phyloP scores from a whole-genome alignment of 2,797 vertebrate genomes.

The Arremon brunneinucha region DNA sequence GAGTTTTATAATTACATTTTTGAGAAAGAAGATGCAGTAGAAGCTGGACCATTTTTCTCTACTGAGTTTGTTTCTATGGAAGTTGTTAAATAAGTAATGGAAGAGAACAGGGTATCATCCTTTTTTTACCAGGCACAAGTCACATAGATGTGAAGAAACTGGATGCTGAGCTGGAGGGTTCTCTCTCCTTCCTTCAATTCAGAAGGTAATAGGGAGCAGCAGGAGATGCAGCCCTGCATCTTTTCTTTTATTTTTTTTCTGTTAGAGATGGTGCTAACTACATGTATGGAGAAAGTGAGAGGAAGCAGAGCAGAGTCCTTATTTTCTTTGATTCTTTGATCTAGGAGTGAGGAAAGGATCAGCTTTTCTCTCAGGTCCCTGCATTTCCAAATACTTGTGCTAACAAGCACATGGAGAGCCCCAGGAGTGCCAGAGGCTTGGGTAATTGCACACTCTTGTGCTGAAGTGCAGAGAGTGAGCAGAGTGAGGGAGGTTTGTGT shows the following conservation, averaged over 20 bases:
- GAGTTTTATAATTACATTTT: background rate
- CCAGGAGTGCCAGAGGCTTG: rapidly evolving
- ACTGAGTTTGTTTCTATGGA: background rate
- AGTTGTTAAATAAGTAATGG: background rate
- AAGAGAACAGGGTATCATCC: background rate
- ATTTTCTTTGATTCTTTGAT: slow-evolving; percentile 2
- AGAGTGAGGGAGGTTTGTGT: background rate
- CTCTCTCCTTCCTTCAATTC: background rate
- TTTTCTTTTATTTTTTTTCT: background rate
- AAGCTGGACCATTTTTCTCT: background rate
- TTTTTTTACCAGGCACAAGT: background rate
- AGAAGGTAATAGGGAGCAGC: background rate
- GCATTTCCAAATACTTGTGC: background rate
- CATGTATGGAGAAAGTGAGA: background rate
- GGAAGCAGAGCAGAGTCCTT: background rate
- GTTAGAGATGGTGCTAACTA: background rate
- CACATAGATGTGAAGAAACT: background rate
- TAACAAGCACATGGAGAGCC: background rate
- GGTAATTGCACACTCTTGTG: background rate
- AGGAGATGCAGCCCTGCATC: background rate
- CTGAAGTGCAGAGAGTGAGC: background rate
- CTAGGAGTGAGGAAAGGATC: background rate
- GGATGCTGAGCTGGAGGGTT: background rate
- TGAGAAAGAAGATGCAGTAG: background rate
- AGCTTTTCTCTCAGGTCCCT: background rate